phyloP scores from a whole-genome alignment of 2,888 invertebrate genomes.

The Ceriagrion tenellum region DNA sequence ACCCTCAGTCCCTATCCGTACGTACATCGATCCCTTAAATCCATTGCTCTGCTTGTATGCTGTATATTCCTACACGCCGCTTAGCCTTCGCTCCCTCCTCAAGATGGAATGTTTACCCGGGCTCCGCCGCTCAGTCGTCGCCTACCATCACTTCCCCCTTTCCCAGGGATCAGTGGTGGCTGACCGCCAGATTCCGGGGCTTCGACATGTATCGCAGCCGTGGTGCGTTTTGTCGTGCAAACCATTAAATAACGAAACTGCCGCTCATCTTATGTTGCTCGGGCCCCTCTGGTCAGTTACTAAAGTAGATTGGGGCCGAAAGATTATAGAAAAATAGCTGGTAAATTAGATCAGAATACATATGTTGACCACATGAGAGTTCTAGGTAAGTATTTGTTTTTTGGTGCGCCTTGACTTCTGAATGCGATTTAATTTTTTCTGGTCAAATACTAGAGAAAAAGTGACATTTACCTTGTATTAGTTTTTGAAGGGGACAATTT shows the following conservation, averaged over 20 bases:
- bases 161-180: neutral
- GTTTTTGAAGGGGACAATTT: no score
- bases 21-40: neutral
- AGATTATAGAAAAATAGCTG: no score
- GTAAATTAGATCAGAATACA: no score
- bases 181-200: neutral
- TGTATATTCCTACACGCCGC: neutral
- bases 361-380: no score
- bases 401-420: no score
- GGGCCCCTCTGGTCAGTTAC: neutral
- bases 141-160: neutral
- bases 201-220: constrained; percentile 1
- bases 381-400: no score
- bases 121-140: neutral
- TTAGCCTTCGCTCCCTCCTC: neutral
- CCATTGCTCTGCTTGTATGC: constrained; percentile 18
- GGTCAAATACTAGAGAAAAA: no score
- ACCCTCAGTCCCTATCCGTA: neutral
- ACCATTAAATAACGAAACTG: neutral
- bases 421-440: no score
- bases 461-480: no score
- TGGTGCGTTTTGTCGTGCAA: neutral
- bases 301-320: neutral
- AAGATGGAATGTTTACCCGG: constrained; percentile 35
- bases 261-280: neutral